Base-by-base conservation (phyloP, 2,888 invertebrate genomes). In the Leptinotarsa juncta region DNA sequence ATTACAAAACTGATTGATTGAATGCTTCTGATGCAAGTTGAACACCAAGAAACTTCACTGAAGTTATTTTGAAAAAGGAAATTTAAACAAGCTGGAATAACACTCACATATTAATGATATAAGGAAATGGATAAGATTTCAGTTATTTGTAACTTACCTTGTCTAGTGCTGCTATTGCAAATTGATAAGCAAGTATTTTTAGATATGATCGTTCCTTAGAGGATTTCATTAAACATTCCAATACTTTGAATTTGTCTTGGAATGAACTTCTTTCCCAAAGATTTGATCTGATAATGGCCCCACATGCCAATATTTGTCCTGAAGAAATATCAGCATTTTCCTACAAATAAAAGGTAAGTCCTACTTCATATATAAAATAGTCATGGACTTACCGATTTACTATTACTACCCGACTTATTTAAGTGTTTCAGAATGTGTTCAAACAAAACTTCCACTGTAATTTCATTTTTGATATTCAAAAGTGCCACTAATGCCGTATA, bases 271-370 rank as follows among this genome's bases (percentile, higher is more conserved):
- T 89, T 2, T 87, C 79, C 81, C 93, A 90, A 68, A 91, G 87
- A 23, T 90, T 91, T 0, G 94, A 93, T 68, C 93, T 90, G 75
- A 95, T 90, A 50, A 94, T 84, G 3, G 94, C 93, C 26, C 94
- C 93, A 84, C 93, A 93, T 1, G 91, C 90, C 81, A 95, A 88
- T 77, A 95, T 92, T 83, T 92, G 92, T 0, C 95, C 95, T 26
- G 92, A 90, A 50, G 91, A 90, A 67, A 94, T 90, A 88, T 95
- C 94, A 53, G 92, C 93, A 82, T 92, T 92, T 90, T 95, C 95
- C 94, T 95, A 78, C 81, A 80, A 85, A 84, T 51, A 79, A 70
- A 20, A 62, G 32, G 48, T 57, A 14, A 62, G 14, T 42, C 48
- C 42, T 18, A 1, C 14, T 20, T 48, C 7, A 0, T 12, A 20